These are phyloP conservation scores for Teinopalpus imperialis DNA, from an alignment of 2,888 invertebrate species.

Conservation along the genomic window DNA sequence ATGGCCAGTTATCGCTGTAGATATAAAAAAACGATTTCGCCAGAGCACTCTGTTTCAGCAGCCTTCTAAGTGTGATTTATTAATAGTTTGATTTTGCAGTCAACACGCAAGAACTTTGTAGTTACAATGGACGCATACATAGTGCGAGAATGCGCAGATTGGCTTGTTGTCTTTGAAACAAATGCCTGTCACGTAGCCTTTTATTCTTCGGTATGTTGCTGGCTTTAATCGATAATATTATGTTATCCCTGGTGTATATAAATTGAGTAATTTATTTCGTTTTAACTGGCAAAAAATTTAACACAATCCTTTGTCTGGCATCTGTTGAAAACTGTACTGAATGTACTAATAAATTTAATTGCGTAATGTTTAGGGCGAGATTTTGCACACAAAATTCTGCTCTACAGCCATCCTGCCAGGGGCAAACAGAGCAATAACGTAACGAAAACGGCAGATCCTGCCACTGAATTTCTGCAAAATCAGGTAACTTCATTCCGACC, in stretches of 20 bases:
- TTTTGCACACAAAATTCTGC: too few relatives aligned
- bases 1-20: conserved; percentile 13
- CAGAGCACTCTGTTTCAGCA: not conserved
- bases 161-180: conserved; percentile 2
- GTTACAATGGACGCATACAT: conserved; percentile 2
- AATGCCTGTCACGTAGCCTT: conserved; percentile 16
- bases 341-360: too few relatives aligned
- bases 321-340: too few relatives aligned
- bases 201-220: conserved; percentile 14
- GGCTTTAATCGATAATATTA: conserved; percentile 7
- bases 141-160: not conserved
- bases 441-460: too few relatives aligned
- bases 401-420: too few relatives aligned
- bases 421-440: too few relatives aligned
- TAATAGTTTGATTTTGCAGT: conserved; percentile 15
- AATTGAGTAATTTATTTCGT: not conserved
- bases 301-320: too few relatives aligned
- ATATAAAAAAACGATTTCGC: conserved; percentile 12
- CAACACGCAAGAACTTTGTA: conserved; percentile 4
- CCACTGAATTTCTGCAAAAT: too few relatives aligned
- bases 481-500: too few relatives aligned
- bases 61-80: conserved; percentile 5
- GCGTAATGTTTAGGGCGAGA: too few relatives aligned
- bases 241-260: not conserved
- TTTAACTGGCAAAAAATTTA: too few relatives aligned